phyloP scores from a whole-genome alignment of 1,140 invertebrate genomes.

The Caenorhabditis inopinata region DNA sequence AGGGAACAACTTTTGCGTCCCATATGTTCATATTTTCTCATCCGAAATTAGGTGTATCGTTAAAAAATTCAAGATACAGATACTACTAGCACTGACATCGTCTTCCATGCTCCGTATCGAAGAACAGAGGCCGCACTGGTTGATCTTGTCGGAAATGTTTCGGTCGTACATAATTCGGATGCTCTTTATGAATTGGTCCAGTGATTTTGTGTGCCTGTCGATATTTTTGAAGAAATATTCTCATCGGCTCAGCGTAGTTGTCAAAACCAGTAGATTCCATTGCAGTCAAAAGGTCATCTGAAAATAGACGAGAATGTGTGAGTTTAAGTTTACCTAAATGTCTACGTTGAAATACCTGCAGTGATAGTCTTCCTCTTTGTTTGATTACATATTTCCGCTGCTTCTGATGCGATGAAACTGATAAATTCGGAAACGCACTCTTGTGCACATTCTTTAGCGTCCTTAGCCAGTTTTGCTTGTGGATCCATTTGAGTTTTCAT shows the following conservation, averaged over 20 bases:
- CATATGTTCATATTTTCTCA: too few relatives aligned
- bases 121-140: neutral
- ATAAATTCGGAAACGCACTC: conserved; percentile 99
- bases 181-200: neutral
- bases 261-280: conserved; percentile 96
- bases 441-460: conserved; percentile 97
- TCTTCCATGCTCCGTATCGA: neutral
- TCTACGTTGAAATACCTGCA: too few relatives aligned
- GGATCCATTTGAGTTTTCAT: conserved; percentile 97
- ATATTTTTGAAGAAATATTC: conserved; percentile 93
- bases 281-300: conserved; percentile 82
- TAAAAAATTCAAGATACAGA: too few relatives aligned
- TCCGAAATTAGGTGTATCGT: too few relatives aligned
- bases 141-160: neutral
- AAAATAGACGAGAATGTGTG: too few relatives aligned
- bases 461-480: conserved; percentile 94
- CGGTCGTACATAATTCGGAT: neutral
- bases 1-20: too few relatives aligned
- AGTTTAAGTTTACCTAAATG: too few relatives aligned
- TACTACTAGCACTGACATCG: neutral
- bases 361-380: conserved; percentile 34
- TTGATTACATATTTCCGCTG: conserved; percentile 56
- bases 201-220: neutral
- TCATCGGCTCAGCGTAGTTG: conserved; percentile 94
- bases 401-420: conserved; percentile 95